These are phyloP conservation scores for Chondrosia reniformis DNA, from an alignment of 37 sponge, comb jelly and placozoan genomes.

Conservation along the genomic window DNA sequence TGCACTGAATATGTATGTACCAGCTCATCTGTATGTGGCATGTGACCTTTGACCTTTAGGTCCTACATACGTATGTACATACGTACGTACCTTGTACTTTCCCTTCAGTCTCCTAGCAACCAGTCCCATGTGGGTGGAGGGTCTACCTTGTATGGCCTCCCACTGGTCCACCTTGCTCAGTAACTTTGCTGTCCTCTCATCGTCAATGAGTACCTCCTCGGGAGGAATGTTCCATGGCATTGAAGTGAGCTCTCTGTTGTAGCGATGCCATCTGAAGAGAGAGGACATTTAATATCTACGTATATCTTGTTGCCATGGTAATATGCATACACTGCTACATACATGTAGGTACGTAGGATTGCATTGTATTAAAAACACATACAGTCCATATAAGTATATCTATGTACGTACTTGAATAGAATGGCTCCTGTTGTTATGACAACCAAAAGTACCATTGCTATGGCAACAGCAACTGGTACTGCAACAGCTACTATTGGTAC, in stretches of 20 bases:
- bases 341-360: neutral
- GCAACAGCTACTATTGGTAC: neutral
- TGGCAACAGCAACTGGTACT: neutral
- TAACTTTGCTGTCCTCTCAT: no score
- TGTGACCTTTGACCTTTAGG: no score
- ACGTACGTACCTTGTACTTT: no score
- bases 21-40: no score
- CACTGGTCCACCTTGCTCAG: no score
- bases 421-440: neutral
- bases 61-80: no score
- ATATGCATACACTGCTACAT: no score
- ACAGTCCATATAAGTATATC: neutral
- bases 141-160: no score
- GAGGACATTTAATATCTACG: neutral
- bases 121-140: no score
- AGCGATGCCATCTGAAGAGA: neutral
- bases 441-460: neutral
- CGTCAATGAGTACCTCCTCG: neutral
- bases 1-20: no score
- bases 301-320: no score
- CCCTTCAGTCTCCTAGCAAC: no score
- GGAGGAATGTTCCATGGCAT: conserved; percentile 26
- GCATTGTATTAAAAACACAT: neutral
- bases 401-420: neutral
- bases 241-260: conserved; percentile 31